These are phyloP conservation scores for Mesorhabditis sp. DNA, from an alignment of 2,888 invertebrate species.

Conservation along the genomic window DNA sequence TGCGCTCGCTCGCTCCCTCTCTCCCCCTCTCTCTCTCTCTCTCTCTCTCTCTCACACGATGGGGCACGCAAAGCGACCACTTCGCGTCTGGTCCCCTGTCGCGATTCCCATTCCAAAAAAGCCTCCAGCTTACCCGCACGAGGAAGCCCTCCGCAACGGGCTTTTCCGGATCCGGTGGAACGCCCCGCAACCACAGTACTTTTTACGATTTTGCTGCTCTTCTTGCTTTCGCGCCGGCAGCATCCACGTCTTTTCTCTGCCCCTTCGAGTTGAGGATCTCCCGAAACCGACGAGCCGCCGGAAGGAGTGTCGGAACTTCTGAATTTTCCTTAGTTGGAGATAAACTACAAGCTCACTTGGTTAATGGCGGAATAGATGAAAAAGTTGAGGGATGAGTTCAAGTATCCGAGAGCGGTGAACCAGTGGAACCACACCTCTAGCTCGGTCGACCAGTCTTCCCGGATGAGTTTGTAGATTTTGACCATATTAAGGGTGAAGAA, in stretches of 20 bases:
- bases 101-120: no score
- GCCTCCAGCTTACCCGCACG: constrained; percentile 26
- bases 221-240: constrained; percentile 29
- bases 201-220: not conserved
- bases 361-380: constrained; percentile 63
- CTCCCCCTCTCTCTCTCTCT: no score
- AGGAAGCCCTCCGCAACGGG: constrained; percentile 30
- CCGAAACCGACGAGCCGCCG: constrained; percentile 50
- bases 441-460: constrained; percentile 42
- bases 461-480: constrained; percentile 53
- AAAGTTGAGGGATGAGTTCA: constrained; percentile 62
- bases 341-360: constrained; percentile 24
- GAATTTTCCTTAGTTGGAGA: constrained; percentile 5
- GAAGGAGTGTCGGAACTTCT: constrained; percentile 57
- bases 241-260: constrained; percentile 53
- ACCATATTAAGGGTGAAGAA: constrained; percentile 62
- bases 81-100: no score
- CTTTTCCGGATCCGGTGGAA: constrained; percentile 43
- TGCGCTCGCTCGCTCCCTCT: no score
- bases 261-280: constrained; percentile 28
- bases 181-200: constrained; percentile 42
- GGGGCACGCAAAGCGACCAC: no score
- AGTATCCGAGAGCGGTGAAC: constrained; percentile 59
- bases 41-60: no score
- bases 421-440: constrained; percentile 40